Percentiles rank a stretch among this genome's conserved stretches.
Evolutionary conservation across 92 coral and sea anemone species (phyloP).

Genomic region (Porites rus): DNA sequence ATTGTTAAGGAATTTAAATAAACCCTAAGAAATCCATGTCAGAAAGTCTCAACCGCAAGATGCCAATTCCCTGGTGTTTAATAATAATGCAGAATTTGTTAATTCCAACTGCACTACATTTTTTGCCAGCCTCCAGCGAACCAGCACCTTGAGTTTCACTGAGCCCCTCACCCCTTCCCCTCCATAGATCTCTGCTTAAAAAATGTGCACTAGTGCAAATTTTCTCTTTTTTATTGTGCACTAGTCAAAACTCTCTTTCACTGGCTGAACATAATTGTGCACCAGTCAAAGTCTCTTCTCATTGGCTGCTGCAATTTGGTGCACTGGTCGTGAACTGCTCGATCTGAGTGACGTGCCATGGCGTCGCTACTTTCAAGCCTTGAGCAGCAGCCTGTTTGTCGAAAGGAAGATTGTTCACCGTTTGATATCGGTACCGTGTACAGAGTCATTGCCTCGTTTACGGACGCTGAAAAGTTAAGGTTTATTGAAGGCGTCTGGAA

Average conservation of each 20-base stretch:
- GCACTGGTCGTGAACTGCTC: conserved; percentile 63
- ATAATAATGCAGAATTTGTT: conserved; percentile 21
- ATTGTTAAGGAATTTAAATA: conserved; percentile 28
- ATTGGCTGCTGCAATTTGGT: conserved; percentile 46
- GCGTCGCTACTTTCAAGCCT: conserved; percentile 30
- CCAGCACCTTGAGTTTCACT: conserved; percentile 30
- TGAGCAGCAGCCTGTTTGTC: conserved; percentile 29
- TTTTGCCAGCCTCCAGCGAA: conserved; percentile 32
- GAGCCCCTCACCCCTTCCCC: conserved; percentile 29
- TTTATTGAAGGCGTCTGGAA: conserved; percentile 54
- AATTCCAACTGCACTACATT: conserved; percentile 30
- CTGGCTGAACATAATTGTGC: conserved; percentile 56
- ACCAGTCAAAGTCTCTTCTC: conserved; percentile 53
- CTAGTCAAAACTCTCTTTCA: conserved; percentile 50
- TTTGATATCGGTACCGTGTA: conserved; percentile 60
- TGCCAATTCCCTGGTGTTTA: conserved; percentile 28
- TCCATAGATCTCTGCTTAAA: conserved; percentile 31
- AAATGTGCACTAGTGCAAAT: conserved; percentile 15
- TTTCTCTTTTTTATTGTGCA: conserved; percentile 39
- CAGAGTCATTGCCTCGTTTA: conserved; percentile 32
- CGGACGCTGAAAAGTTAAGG: conserved; percentile 48
- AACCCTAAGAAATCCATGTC: conserved; percentile 28
- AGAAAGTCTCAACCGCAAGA: conserved; percentile 22
- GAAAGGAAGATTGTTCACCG: conserved; percentile 56
- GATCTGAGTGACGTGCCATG: conserved; percentile 45